These are phyloP conservation scores for Myotis pilosus DNA, from an alignment of 2,797 vertebrate species.

Conservation along the genomic window DNA sequence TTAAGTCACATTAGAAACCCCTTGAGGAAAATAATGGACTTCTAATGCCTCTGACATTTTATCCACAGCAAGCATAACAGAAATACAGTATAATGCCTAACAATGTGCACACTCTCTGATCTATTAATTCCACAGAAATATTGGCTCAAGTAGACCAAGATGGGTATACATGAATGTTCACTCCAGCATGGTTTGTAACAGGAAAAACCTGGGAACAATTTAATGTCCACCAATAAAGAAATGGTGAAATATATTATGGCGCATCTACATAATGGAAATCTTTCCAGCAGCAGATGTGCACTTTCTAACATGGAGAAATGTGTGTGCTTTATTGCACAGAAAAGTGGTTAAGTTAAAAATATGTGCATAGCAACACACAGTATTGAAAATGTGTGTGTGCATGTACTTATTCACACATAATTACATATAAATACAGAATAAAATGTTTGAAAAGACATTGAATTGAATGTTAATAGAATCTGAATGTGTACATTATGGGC, in stretches of 20 bases:
- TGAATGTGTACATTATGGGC: background rate
- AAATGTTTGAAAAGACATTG: slow-evolving; percentile 31
- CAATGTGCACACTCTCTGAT: background rate
- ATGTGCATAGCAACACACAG: background rate
- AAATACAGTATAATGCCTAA: background rate
- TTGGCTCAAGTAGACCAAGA: background rate
- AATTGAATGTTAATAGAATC: slow-evolving; percentile 24
- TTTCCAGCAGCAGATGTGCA: background rate
- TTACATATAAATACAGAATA: background rate
- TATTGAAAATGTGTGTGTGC: background rate
- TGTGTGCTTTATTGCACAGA: slow-evolving; percentile 19
- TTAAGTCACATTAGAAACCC: background rate
- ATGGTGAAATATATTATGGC: background rate
- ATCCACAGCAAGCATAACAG: background rate
- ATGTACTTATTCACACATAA: background rate
- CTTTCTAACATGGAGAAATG: background rate
- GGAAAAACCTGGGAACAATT: background rate
- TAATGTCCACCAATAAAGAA: background rate
- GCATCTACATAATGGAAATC: background rate
- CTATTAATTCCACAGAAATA: background rate
- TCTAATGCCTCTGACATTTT: background rate
- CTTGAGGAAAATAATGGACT: background rate
- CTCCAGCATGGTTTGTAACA: background rate
- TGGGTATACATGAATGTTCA: background rate
- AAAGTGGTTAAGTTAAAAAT: background rate